These are phyloP conservation scores for Beaufortia kweichowensis DNA, from an alignment of 2,113 vertebrate species.

Conservation along the genomic window DNA sequence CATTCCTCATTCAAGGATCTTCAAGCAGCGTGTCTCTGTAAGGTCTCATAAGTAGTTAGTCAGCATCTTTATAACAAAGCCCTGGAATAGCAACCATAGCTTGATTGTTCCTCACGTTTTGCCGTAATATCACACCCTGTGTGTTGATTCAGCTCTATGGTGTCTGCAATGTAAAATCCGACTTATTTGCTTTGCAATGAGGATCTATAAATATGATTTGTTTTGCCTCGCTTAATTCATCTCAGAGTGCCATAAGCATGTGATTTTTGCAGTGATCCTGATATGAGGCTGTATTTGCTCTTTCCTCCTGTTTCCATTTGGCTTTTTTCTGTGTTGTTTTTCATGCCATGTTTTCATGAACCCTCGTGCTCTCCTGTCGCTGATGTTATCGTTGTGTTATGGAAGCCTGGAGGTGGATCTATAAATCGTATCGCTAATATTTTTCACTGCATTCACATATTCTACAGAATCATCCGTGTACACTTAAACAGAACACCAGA, in stretches of 20 bases:
- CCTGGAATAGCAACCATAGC: neutral
- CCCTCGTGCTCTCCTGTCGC: slow-evolving; percentile 7
- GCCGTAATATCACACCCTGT: neutral
- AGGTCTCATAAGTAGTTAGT: neutral
- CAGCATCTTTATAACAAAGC: neutral
- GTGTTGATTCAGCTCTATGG: neutral
- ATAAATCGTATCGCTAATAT: neutral
- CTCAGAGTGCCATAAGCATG: slow-evolving; percentile 19
- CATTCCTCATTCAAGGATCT: slow-evolving; percentile 13
- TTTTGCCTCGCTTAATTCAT: slow-evolving; percentile 6
- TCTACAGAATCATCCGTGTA: neutral
- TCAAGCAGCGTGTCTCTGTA: neutral
- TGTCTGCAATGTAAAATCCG: neutral
- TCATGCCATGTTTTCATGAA: slow-evolving; percentile 15
- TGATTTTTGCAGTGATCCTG: slow-evolving; percentile 17
- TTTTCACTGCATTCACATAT: neutral
- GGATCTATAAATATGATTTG: slow-evolving; percentile 38
- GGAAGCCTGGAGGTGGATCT: neutral
- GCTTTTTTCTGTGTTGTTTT: neutral
- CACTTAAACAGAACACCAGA: neutral
- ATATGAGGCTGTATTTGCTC: neutral
- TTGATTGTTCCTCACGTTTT: neutral
- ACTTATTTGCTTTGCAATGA: slow-evolving; percentile 9
- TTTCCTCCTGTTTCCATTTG: neutral
- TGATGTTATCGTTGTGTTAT: slow-evolving; percentile 26